A percentile compares a stretch with the other conserved stretches of the same genome.
These are phyloP conservation scores for Myopa tessellatipennis DNA, from an alignment of 2,888 invertebrate species.

Conservation along the genomic window DNA sequence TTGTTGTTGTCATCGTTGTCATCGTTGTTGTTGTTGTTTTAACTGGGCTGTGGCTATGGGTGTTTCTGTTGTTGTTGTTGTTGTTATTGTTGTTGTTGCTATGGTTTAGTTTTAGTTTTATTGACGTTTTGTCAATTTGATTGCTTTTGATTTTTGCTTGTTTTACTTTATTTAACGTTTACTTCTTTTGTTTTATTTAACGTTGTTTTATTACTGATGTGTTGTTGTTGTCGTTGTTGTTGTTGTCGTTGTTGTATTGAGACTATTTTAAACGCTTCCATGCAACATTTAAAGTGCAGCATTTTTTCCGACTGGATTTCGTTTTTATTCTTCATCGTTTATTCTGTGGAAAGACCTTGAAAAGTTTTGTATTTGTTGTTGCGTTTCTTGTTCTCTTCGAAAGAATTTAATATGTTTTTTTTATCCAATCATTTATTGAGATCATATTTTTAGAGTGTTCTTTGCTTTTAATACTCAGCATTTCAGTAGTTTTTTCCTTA, in stretches of 20 bases:
- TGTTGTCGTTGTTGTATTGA: background rate
- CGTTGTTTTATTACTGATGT: background rate
- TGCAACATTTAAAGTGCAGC: background rate
- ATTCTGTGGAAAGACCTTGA: background rate
- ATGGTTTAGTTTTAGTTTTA: slow-evolving; percentile 54
- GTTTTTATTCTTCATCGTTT: background rate
- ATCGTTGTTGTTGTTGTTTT: background rate
- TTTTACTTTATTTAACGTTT: background rate
- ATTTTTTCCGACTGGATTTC: background rate
- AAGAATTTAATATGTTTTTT: background rate
- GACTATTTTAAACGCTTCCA: background rate
- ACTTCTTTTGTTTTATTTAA: slow-evolving; percentile 1
- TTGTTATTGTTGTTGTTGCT: background rate
- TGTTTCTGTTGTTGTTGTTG: background rate
- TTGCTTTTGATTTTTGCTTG: slow-evolving; percentile 60
- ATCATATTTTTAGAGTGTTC: background rate
- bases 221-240: slow-evolving; percentile 8
- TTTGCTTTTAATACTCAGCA: no score
- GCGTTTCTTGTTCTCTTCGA: background rate
- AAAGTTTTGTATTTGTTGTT: background rate
- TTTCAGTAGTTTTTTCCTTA: no score
- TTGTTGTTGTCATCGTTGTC: background rate
- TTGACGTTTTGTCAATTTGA: slow-evolving; percentile 65
- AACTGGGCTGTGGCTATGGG: background rate
- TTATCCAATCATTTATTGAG: background rate